Percentiles rank a stretch among this genome's conserved stretches.
These are phyloP conservation scores for Tangara arthus DNA, from an alignment of 2,797 vertebrate genomes.

Conservation along the genomic window DNA sequence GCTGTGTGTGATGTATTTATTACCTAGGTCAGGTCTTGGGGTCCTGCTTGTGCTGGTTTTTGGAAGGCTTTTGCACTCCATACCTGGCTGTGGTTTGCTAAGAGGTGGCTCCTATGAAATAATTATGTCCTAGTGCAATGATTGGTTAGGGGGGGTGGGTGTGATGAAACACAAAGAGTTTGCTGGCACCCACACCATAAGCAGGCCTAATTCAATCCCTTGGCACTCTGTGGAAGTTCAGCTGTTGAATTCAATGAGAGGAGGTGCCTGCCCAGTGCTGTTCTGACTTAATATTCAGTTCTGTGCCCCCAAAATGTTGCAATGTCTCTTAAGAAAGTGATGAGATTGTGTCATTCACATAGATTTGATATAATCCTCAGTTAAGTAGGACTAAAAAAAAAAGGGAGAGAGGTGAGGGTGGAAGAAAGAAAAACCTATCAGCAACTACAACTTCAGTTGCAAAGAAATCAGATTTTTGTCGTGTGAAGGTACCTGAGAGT, in stretches of 20 bases:
- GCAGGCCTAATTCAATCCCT: not conserved
- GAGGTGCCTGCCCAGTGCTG: accelerated
- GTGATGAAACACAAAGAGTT: not conserved
- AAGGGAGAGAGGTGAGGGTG: not conserved
- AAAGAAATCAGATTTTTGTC: not conserved
- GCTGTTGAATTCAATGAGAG: not conserved
- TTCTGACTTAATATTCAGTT: not conserved
- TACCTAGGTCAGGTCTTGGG: not conserved
- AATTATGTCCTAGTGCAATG: not conserved
- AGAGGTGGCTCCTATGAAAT: not conserved
- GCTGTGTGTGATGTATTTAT: not conserved
- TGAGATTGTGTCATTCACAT: not conserved
- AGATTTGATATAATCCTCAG: not conserved
- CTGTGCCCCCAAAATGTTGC: not conserved
- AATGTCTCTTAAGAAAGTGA: not conserved
- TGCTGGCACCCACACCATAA: not conserved
- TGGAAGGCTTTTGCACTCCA: not conserved
- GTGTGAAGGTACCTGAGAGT: not conserved
- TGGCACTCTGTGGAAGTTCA: not conserved
- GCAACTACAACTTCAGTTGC: not conserved
- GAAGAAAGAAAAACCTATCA: not conserved
- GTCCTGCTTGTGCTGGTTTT: not conserved
- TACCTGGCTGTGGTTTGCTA: not conserved
- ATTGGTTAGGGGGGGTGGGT: not conserved
- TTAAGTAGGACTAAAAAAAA: not conserved